These are phyloP conservation scores for Cyclargus thomasi DNA, from an alignment of 1,140 invertebrate species.

Conservation along the genomic window DNA sequence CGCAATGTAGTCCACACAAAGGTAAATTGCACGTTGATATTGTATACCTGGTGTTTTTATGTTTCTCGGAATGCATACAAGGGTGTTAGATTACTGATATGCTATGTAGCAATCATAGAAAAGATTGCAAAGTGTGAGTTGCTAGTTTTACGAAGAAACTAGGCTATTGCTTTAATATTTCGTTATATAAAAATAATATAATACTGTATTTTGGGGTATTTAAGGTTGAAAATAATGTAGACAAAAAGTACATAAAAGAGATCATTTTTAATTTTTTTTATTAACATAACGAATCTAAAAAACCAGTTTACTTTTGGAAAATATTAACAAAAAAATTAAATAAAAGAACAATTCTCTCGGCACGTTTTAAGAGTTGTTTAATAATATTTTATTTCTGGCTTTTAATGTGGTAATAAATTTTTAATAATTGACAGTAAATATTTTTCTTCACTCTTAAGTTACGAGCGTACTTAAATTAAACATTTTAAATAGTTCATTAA, in stretches of 20 bases:
- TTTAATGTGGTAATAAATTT: background rate
- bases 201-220: too few relatives aligned
- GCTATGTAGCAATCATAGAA: background rate
- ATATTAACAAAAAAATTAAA: background rate
- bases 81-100: slow-evolving; percentile 46
- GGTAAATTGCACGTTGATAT: slow-evolving; percentile 66
- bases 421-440: background rate
- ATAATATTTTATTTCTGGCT: background rate
- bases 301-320: background rate
- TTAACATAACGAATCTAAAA: background rate
- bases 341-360: background rate
- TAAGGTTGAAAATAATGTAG: too few relatives aligned
- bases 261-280: too few relatives aligned
- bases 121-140: too few relatives aligned
- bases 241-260: too few relatives aligned
- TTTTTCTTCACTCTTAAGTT: background rate
- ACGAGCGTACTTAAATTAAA: background rate
- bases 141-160: too few relatives aligned
- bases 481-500: background rate
- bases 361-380: background rate
- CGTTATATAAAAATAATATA: too few relatives aligned
- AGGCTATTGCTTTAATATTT: too few relatives aligned
- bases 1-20: slow-evolving; percentile 60
- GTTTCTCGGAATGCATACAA: slow-evolving; percentile 43
- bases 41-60: slow-evolving; percentile 62